Base-by-base conservation (phyloP, 1,140 invertebrate genomes). In the Proales similis region DNA sequence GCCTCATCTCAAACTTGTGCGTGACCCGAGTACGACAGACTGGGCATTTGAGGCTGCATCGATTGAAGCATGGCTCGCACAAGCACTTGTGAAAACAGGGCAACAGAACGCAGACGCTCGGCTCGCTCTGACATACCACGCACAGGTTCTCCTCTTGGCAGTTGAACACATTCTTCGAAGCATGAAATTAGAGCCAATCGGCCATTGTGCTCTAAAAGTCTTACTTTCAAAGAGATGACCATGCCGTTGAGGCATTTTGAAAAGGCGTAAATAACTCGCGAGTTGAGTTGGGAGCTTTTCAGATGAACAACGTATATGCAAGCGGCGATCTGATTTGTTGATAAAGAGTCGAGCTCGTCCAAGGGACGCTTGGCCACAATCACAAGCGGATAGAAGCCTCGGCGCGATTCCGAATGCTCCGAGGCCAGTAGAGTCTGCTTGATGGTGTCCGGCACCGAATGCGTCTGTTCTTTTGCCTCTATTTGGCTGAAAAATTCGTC, bases 1-100 rank as follows among this genome's bases (percentile, higher is more conserved):
- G 24, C 9, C 3, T 26, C 9, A 57, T 42, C 45, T 57, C 26
- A 42, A 39, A 57, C 45, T 42, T 57, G 32, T 57, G 29, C n/a
- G 14, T 9, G 1, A 53, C 42, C 27, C 42, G 33, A 27, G 26
- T 24, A n/a, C 51, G 27, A 26, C 51, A 57, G 36, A 57, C 45
- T 0, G 51, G 51, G 30, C 51, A 57, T 42, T 57, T 57, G 30
- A 42, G 36, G 1, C 36, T 19, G 19, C 39, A 42, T 57, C 51
- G 17, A 12, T 29, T 7, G n/a, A 57, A 42, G 22, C 51, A 57
- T 42, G 39, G n/a, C 27, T 24, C 29, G 30, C 51, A 57, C 39
- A 43, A 19, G 45, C 51, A 57, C 22, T 20, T 22, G n/a, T 57
- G 51, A 3, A 42, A 42, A 14, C 51, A 57, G 9, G 51, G 51